Base-by-base conservation (phyloP, 2,797 vertebrate genomes). In the Cichlasoma orientale region DNA sequence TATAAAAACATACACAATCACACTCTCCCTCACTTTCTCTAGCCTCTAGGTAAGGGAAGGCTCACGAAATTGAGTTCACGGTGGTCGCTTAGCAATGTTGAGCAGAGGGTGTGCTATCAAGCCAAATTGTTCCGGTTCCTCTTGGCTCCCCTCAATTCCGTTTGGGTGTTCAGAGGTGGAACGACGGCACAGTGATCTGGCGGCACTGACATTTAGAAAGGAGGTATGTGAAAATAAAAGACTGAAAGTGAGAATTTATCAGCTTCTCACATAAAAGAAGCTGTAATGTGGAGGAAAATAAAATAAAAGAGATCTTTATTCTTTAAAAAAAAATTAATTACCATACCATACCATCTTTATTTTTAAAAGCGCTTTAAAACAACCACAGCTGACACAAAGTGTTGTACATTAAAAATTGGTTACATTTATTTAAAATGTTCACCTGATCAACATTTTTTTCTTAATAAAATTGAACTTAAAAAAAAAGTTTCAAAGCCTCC, bases 91-190 rank as follows among this genome's bases (percentile, higher is more conserved):
- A 92, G 93, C 92, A 90, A 91, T 93, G 94, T 92, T 91, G 94
- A 93, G 92, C 91, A 90, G 90, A 92, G 92, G 90, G 85, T 93
- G 90, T 90, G 91, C 92, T 93, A 94, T 95, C 94, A 94, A 92
- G 90, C 92, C 92, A 93, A 94, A 94, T 93, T 95, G 93, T 94
- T 95, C 93, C 88, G 90, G 93, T 94, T 94, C 93, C 92, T 93
- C 92, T 94, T 90, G 92, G 92, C 93, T 92, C 91, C 91, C 92
- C 92, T 94, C 94, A 93, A 94, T 94, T 93, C 94, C 90, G 88
- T 92, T 89, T 92, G 91, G 93, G 90, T 90, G 91, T 93, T 93
- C 90, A 91, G 88, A 82, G 86, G 91, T 93, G 92, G 92, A 94
- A 93, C 86, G 87, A 88, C 82, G 79, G 89, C 92, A 77, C 85